These are phyloP conservation scores for Clamator glandarius DNA, from an alignment of 2,797 vertebrate genomes.

Conservation along the genomic window DNA sequence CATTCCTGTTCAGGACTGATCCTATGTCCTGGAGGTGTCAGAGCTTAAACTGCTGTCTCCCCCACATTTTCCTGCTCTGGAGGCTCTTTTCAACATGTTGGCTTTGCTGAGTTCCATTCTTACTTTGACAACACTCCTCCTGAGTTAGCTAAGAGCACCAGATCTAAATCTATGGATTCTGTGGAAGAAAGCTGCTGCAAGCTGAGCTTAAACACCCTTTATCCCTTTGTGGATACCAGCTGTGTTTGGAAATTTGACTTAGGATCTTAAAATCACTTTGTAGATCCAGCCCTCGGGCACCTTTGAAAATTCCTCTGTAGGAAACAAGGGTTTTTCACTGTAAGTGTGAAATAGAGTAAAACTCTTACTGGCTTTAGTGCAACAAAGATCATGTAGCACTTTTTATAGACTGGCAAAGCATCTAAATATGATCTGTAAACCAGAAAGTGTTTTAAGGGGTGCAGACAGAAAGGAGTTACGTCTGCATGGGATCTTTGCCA, in stretches of 20 bases:
- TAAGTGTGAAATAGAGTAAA: constrained; percentile 39
- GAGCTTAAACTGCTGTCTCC: neutral
- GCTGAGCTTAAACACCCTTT: neutral
- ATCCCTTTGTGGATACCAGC: neutral
- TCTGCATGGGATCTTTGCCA: constrained; percentile 1
- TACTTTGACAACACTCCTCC: neutral
- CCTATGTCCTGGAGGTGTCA: neutral
- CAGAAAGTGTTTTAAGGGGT: constrained; percentile 42
- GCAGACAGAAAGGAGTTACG: neutral
- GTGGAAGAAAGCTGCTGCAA: neutral
- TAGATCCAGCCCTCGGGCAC: neutral
- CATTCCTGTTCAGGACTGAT: neutral
- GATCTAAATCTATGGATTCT: neutral
- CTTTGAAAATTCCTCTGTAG: constrained; percentile 27
- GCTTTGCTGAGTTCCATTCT: neutral
- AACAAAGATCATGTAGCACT: constrained; percentile 36
- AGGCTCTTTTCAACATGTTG: neutral
- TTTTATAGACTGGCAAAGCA: constrained; percentile 65
- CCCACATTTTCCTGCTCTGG: neutral
- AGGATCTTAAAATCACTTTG: constrained; percentile 31
- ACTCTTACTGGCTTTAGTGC: neutral
- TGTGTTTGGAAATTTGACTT: constrained; percentile 13
- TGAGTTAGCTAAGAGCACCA: neutral
- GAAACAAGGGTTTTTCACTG: neutral
- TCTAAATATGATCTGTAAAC: constrained; percentile 52